Base-by-base conservation (phyloP, 2,888 invertebrate species). In the Coenonympha glycerion region DNA sequence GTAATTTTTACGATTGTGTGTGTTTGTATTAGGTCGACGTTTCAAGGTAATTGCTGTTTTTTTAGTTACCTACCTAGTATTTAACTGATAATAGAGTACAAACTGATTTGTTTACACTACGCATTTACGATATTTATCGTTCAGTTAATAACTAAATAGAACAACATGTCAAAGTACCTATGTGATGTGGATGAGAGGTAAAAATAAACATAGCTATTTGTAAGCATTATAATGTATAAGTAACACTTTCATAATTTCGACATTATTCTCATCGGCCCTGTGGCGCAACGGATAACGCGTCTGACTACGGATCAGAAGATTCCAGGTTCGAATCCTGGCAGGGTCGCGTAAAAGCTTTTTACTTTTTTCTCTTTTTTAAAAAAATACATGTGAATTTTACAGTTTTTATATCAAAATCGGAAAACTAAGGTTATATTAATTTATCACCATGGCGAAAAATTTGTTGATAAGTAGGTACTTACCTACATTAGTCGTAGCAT, bases 251-350 rank as follows among this genome's bases (percentile, higher is more conserved):
- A 21, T 11, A 47, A 47, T 55, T 49, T n/a, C 15, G n/a, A 6
- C 5, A 9, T 1, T 0, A 0, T 0, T 1, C 0, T 47, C 57
- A 57, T 61, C 19, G 89, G 89, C 89, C 89, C 83, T 89, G 89
- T 89, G 89, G 89, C 89, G 89, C 89, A 89, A 89, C 75, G 89
- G 88, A 90, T 90, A 90, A 90, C 90, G 90, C 90, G 90, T 90
- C 90, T 90, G 90, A 90, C 90, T 90, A 90, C 90, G 90, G 89
- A 90, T 90, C 90, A 90, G 89, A 88, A 89, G 88, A 89, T 89
- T 89, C 88, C 90, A 90, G 89, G 85, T 89, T 89, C 89, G 89
- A 89, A 89, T 89, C 89, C 89, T 89, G 89, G 88, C 88, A 89
- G 82, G 88, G 88, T 89, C 89, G 88, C 62, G 0, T 0, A 9